These are phyloP conservation scores for Stramonita haemastoma DNA, from an alignment of 2,888 invertebrate species.

Conservation along the genomic window DNA sequence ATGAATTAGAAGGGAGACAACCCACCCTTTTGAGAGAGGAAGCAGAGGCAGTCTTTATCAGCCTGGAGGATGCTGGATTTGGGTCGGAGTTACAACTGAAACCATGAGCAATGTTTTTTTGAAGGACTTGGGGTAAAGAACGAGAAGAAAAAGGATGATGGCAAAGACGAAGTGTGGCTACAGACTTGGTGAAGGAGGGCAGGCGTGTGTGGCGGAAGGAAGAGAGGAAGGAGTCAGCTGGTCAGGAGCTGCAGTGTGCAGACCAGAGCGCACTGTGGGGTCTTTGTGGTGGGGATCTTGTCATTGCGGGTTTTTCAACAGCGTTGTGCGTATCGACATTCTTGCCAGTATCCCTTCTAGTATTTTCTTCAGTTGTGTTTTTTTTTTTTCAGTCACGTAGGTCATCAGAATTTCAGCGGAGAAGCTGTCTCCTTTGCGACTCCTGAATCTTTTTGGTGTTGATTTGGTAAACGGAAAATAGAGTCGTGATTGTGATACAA, in stretches of 20 bases:
- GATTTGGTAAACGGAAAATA: not conserved
- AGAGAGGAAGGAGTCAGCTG: too few relatives aligned
- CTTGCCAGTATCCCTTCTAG: not conserved
- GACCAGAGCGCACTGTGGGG: not conserved
- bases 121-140: not conserved
- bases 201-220: not conserved
- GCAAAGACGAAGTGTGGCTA: not conserved
- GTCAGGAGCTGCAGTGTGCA: not conserved
- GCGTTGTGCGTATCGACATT: conserved; percentile 15
- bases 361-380: not conserved
- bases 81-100: too few relatives aligned
- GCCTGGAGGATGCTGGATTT: too few relatives aligned
- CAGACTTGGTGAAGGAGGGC: not conserved
- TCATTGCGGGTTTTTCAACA: not conserved
- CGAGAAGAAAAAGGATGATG: not conserved
- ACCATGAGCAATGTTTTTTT: too few relatives aligned
- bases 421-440: not conserved
- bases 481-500: not conserved
- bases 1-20: too few relatives aligned
- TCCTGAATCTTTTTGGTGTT: not conserved
- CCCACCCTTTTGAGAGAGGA: too few relatives aligned
- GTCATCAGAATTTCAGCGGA: not conserved
- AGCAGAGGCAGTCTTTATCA: too few relatives aligned
- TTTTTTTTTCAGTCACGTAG: not conserved
- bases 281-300: not conserved